Base-by-base conservation (phyloP, 2,797 vertebrate species). In the Muraenolepis orangiensis region DNA sequence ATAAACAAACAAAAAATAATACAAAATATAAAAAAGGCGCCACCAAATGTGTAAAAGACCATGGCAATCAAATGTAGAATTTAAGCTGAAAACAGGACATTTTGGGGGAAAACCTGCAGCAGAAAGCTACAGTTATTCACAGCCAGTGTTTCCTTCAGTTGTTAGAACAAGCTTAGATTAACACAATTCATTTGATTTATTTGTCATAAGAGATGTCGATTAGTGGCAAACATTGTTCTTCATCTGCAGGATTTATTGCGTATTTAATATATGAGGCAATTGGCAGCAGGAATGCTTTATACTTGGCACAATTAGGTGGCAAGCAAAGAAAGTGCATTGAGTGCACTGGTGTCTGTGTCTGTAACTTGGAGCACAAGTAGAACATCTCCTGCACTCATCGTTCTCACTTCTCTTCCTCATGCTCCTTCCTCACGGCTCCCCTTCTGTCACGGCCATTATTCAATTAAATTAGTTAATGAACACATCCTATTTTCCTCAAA, bases 81-180 rank as follows among this genome's bases (percentile, higher is more conserved):
- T n/a, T n/a, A n/a, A 57, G 51, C 20, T 57, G 18, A 57, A 57
- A 57, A 6, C 51, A 57, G 18, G 42, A 18, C n/a, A n/a, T n/a
- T n/a, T n/a, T n/a, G n/a, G n/a, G n/a, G n/a, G n/a, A n/a, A n/a
- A n/a, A n/a, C n/a, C n/a, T n/a, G 42, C 57, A 76, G 71, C 71
- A 76, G 69, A 61, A 78, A 71, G 72, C 34, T 72, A 81, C 79
- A 70, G n/a, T 84, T 84, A 86, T 85, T 88, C 82, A 85, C 79
- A 84, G 82, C 77, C 89, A 78, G 77, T 78, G 74, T 90, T 85
- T 87, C 86, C 84, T 75, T 81, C 77, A 79, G 72, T n/a, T 57
- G 51, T 57, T 57, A n/a, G 6, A 57, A 57, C 6, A 57, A 38
- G 36, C 1, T 4, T 6, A 23, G 51, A n/a, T 57, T 57, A n/a